A percentile compares a stretch with the other conserved stretches of the same genome.
Conservation (phyloP, 2,113 vertebrate species). For the Rhizomys pruinosus region DNA sequence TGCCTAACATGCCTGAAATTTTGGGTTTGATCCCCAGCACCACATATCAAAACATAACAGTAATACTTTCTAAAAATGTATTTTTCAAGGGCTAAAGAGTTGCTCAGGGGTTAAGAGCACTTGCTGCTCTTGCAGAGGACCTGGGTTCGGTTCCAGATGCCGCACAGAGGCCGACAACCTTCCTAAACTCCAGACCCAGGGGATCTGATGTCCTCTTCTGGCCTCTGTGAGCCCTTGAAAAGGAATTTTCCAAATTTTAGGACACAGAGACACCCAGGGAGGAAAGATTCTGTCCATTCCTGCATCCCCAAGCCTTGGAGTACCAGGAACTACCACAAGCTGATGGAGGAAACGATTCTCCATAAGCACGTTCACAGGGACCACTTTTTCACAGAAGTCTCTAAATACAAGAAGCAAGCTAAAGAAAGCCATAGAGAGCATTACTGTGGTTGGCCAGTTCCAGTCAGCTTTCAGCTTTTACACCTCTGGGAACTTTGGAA, state of each 20-base stretch:
- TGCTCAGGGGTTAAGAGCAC: too few species aligned
- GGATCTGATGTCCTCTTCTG: too few species aligned
- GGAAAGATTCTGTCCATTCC: too few species aligned
- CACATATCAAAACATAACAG: background rate
- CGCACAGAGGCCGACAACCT: too few species aligned
- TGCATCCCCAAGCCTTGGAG: background rate
- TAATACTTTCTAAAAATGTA: background rate
- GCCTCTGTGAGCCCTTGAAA: background rate
- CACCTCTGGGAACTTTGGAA: constrained; percentile 30
- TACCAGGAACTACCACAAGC: background rate
- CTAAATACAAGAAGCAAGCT: background rate
- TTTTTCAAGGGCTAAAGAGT: too few species aligned
- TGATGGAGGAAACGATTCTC: background rate
- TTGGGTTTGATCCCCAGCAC: background rate
- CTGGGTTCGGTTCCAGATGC: too few species aligned
- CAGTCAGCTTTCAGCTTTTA: constrained; percentile 50
- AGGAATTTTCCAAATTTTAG: background rate
- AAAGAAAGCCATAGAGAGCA: constrained; percentile 28
- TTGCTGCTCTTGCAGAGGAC: too few species aligned
- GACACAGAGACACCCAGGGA: background rate
- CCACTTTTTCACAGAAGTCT: constrained; percentile 42
- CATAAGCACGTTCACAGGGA: background rate
- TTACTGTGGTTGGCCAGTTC: background rate
- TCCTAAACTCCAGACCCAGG: too few species aligned
- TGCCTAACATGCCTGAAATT: background rate